Base-by-base conservation (phyloP, 2,113 vertebrate species). In the Neodontobutis hainanensis region DNA sequence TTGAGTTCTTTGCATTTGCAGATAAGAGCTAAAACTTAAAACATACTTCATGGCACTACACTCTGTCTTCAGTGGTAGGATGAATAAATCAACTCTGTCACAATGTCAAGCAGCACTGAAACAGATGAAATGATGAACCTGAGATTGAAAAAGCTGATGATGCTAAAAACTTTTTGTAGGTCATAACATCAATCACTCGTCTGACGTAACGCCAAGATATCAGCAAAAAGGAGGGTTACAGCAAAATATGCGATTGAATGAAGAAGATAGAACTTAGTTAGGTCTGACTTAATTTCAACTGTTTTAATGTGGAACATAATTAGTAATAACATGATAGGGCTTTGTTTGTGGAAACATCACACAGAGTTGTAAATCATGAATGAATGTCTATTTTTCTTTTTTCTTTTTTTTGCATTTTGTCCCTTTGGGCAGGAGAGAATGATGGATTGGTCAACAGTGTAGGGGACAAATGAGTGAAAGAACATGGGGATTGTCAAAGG, bases 341-440 rank as follows among this genome's bases (percentile, higher is more conserved):
- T 72, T 74, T 81, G 66, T 88, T 79, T 72, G 77, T 75, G 73
- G 57, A 71, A 59, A 62, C 61, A 75, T 80, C 58, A 74, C 81
- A 82, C 80, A 75, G 76, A 71, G 77, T 70, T 80, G 76, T 85
- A 86, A 85, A 87, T 88, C 80, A 87, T 77, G 72, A 82, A 76
- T 76, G 86, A 61, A 58, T 69, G 58, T 73, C 77, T 27, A 27
- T 27, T 27, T 27, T 27, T 27, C 19, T 27, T 64, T 16, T 27
- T 27, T 27, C 3, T 3, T 27, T 64, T 16, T 80, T 81, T 81
- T 81, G 77, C 76, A 77, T 82, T 83, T 85, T 75, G 75, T 78
- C 50, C 70, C 84, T 86, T 68, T 81, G 77, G 84, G 80, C 56
- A 48, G 66, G 67, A 79, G 58, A 73, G 65, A 43, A 68, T 89